Evolutionary conservation across 2,797 vertebrate species (phyloP), one percentile per base, ranked within the genome.

Genomic region (Dipus sagitta): DNA sequence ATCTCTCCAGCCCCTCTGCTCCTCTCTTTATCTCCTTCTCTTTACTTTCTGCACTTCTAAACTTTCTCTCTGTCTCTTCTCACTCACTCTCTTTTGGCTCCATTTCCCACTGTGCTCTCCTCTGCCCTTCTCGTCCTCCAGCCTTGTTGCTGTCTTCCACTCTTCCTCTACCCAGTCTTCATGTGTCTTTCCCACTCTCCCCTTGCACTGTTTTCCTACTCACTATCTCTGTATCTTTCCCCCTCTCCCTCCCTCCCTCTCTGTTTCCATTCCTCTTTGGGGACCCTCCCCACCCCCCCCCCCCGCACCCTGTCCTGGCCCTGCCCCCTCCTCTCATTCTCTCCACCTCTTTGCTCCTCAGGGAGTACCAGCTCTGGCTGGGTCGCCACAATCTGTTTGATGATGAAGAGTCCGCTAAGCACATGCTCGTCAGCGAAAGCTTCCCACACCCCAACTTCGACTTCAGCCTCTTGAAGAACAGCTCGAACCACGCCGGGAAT

Each of bases 331-430:
- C 24, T 4, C 54, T 88, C 62, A 74, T 9, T 20, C 17, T 65
- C 47, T 34, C 26, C 12, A 1, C 1, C 24, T 30, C 30, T 74
- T 34, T 13, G 13, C 2, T 6, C 64, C 64, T 13, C 67, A 97
- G 96, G 5, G 32, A 86, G 4, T 94, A 94, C 72, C 91, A 96
- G 92, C 1, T 97, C 60, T 95, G 95, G 94, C 79, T 97, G 30
- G 96, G 96, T 3, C 87, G 80, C 68, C 74, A 92, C 52, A 72
- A 34, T 88, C 75, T 94, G 15, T 67, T 11, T 47, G 88, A 92
- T 0, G 0, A 67, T 0, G 95, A 97, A 28, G n/a, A n/a, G 6
- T 18, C 54, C 0, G 95, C 38, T 2, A 96, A 94, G 91, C 86
- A 64, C 7, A 2, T 2, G 21, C 1, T 2, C 0, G 92, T 97